These are phyloP conservation scores for Ictalurus punctatus DNA, from an alignment of 2,113 vertebrate species.

Conservation along the genomic window DNA sequence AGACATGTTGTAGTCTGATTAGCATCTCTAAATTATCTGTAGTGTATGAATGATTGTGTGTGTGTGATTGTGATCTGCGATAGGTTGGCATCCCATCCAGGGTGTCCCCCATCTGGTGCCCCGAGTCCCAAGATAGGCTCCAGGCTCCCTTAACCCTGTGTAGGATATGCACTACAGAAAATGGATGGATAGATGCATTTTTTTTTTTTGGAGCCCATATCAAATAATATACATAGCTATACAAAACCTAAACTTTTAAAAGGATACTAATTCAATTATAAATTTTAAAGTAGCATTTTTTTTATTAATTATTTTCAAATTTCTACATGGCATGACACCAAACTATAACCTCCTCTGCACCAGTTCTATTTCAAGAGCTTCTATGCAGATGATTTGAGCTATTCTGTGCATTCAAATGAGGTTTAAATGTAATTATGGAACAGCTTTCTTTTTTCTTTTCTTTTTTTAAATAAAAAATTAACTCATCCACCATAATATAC, in stretches of 20 bases:
- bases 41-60: no score
- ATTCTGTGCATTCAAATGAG: constrained; percentile 4
- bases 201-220: background rate
- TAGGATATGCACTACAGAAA: no score
- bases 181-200: background rate
- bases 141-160: no score
- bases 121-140: no score
- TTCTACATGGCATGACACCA: background rate
- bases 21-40: no score
- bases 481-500: background rate
- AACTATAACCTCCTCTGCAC: background rate
- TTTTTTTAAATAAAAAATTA: background rate
- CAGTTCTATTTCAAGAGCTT: background rate
- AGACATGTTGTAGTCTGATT: no score
- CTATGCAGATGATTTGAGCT: background rate
- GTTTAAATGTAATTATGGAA: constrained; percentile 7
- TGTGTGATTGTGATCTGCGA: no score
- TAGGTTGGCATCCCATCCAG: no score
- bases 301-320: background rate
- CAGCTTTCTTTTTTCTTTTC: background rate
- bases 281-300: background rate
- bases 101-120: no score
- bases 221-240: background rate
- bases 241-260: background rate
- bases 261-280: background rate